These are phyloP conservation scores for Panulirus ornatus DNA, from an alignment of 1,140 invertebrate genomes.

Conservation along the genomic window DNA sequence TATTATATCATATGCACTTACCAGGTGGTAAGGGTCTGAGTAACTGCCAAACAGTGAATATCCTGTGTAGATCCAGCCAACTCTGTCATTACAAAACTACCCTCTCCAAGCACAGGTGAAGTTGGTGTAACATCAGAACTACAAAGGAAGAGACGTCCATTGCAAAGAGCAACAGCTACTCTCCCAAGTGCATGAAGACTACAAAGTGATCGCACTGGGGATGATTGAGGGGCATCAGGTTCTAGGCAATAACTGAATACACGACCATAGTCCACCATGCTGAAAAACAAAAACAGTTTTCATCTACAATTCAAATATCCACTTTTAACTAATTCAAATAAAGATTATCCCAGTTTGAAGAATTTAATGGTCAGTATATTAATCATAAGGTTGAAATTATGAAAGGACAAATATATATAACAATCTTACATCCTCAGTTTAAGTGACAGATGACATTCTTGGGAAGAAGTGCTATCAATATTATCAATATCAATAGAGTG, in stretches of 20 bases:
- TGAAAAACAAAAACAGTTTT: conserved; percentile 47
- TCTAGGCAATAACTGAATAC: conserved; percentile 81
- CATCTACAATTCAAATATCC: too few species aligned
- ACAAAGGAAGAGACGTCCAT: conserved; percentile 88
- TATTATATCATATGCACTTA: conserved; percentile 31
- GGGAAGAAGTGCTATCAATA: too few species aligned
- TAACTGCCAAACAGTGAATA: conserved; percentile 70
- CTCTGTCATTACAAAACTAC: conserved; percentile 87
- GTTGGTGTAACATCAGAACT: conserved; percentile 82
- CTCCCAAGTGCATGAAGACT: conserved; percentile 83
- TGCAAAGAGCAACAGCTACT: conserved; percentile 85
- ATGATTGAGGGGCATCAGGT: conserved; percentile 79
- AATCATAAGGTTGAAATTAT: too few species aligned
- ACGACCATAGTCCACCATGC: conserved; percentile 77
- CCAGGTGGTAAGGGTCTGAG: conserved; percentile 57
- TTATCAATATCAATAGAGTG: too few species aligned
- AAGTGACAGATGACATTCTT: too few species aligned
- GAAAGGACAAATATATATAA: too few species aligned
- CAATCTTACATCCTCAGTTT: too few species aligned
- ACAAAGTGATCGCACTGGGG: conserved; percentile 83
- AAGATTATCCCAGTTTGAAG: too few species aligned
- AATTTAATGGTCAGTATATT: too few species aligned
- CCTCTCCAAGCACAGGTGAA: conserved; percentile 83
- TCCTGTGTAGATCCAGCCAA: conserved; percentile 80
- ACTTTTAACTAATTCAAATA: too few species aligned